Conservation (phyloP, 1,140 invertebrate genomes). For the Rhagoletis zephyria region DNA sequence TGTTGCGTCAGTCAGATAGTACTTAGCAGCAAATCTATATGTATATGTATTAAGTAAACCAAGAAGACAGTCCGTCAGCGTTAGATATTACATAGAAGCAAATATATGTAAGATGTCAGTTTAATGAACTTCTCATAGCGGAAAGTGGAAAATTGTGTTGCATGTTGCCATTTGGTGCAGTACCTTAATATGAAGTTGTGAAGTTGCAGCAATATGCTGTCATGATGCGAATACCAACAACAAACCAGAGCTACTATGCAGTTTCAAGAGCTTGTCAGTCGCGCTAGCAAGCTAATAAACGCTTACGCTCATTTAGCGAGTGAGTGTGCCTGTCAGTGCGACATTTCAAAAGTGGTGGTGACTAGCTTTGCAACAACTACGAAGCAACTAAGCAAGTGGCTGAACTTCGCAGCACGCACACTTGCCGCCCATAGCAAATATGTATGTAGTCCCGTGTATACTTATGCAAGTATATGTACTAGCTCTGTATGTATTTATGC, state of each 20-base stretch:
- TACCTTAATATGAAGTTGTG: not conserved
- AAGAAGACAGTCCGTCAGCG: not conserved
- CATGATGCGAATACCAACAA: not conserved
- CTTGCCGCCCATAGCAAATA: not conserved
- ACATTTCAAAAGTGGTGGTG: not conserved
- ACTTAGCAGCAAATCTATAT: not conserved
- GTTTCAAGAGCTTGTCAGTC: not conserved
- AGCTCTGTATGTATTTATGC: slow-evolving; percentile 10
- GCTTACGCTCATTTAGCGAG: not conserved
- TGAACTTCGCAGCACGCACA: not conserved
- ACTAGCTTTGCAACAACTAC: not conserved
- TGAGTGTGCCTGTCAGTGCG: not conserved
- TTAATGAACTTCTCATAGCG: not conserved
- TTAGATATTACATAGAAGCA: not conserved
- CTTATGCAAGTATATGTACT: no score
- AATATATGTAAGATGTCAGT: slow-evolving; percentile 36
- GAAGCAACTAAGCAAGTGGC: not conserved
- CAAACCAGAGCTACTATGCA: not conserved
- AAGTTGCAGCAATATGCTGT: not conserved
- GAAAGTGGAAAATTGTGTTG: slow-evolving; percentile 36
- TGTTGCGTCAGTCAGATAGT: slow-evolving; percentile 8
- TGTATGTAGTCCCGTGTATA: not conserved
- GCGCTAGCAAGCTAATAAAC: not conserved
- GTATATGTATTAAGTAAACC: not conserved
- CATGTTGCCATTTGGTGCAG: not conserved